These are phyloP conservation scores for Bimastos eiseni DNA, from an alignment of 2,888 invertebrate genomes.

Conservation along the genomic window DNA sequence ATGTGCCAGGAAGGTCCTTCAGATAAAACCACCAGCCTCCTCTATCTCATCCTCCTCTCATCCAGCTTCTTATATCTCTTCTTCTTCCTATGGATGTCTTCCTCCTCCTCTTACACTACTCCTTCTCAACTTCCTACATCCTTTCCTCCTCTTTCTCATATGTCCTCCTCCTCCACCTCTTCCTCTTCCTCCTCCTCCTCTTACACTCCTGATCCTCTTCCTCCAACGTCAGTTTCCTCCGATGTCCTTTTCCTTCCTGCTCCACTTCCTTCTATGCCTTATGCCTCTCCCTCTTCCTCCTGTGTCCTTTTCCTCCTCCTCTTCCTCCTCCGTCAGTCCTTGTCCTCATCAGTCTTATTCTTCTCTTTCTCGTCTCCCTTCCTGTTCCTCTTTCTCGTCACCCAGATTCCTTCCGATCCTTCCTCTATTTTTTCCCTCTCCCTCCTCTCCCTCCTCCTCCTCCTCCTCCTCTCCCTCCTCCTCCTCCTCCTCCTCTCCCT, in stretches of 20 bases:
- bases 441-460: background rate
- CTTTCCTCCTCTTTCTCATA: too few relatives aligned
- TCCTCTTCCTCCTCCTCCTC: too few relatives aligned
- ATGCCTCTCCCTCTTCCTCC: background rate
- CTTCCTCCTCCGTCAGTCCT: background rate
- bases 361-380: background rate
- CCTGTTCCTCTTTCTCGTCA: background rate
- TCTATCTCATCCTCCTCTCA: too few relatives aligned
- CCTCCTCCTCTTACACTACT: too few relatives aligned
- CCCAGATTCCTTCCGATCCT: too few relatives aligned
- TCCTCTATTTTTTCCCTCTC: background rate
- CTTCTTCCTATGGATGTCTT: too few relatives aligned
- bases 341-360: background rate
- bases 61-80: too few relatives aligned
- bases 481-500: background rate
- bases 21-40: too few relatives aligned
- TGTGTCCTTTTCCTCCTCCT: background rate
- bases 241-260: background rate
- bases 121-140: too few relatives aligned
- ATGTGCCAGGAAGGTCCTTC: too few relatives aligned
- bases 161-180: too few relatives aligned
- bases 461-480: background rate
- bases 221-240: background rate
- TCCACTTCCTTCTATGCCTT: too few relatives aligned
- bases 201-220: background rate